Evolutionary conservation across 2,888 invertebrate genomes (phyloP).

Genomic region (Pyrrhosoma nymphula): DNA sequence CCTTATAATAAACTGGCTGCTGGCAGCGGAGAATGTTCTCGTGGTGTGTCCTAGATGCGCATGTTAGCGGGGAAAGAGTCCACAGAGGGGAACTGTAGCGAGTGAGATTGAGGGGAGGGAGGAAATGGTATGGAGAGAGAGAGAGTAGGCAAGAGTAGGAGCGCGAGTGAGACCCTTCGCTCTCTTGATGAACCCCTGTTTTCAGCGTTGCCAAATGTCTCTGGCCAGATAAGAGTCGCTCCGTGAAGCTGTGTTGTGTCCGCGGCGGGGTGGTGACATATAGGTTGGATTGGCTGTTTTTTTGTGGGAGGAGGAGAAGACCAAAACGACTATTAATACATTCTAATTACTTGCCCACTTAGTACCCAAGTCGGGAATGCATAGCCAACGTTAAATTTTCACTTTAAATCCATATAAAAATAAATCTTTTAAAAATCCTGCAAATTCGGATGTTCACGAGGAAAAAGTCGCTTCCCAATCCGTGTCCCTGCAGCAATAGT

Average conservation of each 20-base stretch:
- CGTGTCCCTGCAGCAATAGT: too few species aligned
- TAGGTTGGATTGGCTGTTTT: too few species aligned
- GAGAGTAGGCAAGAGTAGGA: background rate
- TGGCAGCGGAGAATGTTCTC: slow-evolving; percentile 22
- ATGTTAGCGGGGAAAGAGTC: slow-evolving; percentile 19
- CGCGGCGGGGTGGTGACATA: background rate
- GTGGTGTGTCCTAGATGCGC: slow-evolving; percentile 22
- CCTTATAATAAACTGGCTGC: slow-evolving; percentile 35
- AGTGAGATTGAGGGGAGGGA: slow-evolving; percentile 31
- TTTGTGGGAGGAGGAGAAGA: too few species aligned
- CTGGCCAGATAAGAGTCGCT: slow-evolving; percentile 25
- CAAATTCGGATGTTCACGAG: too few species aligned
- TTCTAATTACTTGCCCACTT: too few species aligned
- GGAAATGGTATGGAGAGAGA: slow-evolving; percentile 37
- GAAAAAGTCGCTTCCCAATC: too few species aligned
- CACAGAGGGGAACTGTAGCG: background rate
- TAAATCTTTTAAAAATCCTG: too few species aligned
- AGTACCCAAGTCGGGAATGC: too few species aligned
- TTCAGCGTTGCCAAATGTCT: slow-evolving; percentile 50
- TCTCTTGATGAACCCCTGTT: slow-evolving; percentile 14
- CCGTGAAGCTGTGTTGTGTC: background rate
- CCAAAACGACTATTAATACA: too few species aligned
- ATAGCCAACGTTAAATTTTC: too few species aligned
- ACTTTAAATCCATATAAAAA: too few species aligned
- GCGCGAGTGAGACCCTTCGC: background rate